Evolutionary conservation across 2,888 invertebrate species (phyloP).

Genomic region (Acheta domesticus): DNA sequence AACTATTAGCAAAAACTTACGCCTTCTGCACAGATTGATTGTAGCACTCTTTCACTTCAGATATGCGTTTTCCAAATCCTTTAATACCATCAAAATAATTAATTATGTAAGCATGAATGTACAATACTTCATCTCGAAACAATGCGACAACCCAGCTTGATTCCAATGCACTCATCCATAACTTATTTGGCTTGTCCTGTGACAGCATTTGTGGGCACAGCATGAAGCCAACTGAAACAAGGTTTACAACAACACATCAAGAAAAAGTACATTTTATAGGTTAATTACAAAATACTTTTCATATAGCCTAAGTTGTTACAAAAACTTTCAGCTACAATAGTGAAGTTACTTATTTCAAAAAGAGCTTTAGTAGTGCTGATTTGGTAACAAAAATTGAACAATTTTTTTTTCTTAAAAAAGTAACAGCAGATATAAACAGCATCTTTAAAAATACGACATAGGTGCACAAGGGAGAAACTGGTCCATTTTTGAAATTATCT

Average conservation of each 20-base stretch:
- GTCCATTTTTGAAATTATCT: too few relatives aligned
- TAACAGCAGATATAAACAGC: too few relatives aligned
- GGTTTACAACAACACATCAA: neutral
- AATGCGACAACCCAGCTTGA: slow-evolving; percentile 92
- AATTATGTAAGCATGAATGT: slow-evolving; percentile 90
- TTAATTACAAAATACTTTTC: neutral
- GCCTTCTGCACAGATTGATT: slow-evolving; percentile 86
- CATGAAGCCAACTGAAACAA: slow-evolving; percentile 71
- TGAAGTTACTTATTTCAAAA: too few relatives aligned
- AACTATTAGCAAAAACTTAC: slow-evolving; percentile 44
- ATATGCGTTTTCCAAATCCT: slow-evolving; percentile 86
- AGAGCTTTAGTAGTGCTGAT: too few relatives aligned
- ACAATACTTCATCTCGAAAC: slow-evolving; percentile 95
- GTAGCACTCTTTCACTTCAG: slow-evolving; percentile 95
- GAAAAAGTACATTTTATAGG: neutral
- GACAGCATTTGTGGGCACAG: slow-evolving; percentile 81
- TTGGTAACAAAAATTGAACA: too few relatives aligned
- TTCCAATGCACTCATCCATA: slow-evolving; percentile 90
- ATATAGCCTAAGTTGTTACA: neutral
- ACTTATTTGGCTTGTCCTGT: slow-evolving; percentile 76
- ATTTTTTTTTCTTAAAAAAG: too few relatives aligned
- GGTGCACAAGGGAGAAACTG: too few relatives aligned
- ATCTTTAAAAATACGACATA: too few relatives aligned
- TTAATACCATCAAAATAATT: slow-evolving; percentile 92
- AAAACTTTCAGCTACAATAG: neutral